Base-by-base conservation (phyloP, 2,797 vertebrate species). In the Glyptemys insculpta region DNA sequence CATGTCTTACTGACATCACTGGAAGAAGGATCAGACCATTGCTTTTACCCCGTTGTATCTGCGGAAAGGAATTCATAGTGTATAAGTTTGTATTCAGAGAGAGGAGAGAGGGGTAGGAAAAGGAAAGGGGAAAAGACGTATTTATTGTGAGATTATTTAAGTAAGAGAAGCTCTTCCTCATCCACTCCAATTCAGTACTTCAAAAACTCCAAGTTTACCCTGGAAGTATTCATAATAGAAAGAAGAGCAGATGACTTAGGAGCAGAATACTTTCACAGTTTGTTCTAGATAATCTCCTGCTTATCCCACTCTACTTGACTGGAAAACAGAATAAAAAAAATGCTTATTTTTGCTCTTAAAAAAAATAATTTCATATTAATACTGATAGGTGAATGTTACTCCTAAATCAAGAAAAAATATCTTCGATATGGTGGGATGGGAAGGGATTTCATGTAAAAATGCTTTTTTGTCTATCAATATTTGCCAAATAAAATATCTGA, bases 1-100 rank as follows among this genome's bases (percentile, higher is more conserved):
- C 23, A 29, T 50, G 47, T 82, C 2, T 0, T 4, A 0, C 0
- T 10, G 12, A 78, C n/a, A 29, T 44, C n/a, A n/a, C 4, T 44
- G 59, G 57, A 72, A 93, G 79, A 25, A n/a, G 31, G 3, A 16
- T 87, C 74, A 44, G 54, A 21, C 15, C 50, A 21, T 19, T 57
- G 14, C 31, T 2, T 31, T 12, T 80, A 57, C 25, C 79, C 23
- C 6, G 25, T 21, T 72, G 72, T 80, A 18, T 27, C 12, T 14
- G 37, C 16, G 56, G 23, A 50, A 93, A 83, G 52, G 50, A 89
- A 1, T 5, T 3, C 7, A 49, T 79, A 87, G 31, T 59, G 5
- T 5, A 29, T 3, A 16, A 0, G 0, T 0, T 47, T 84, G 68
- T 44, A 50, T 23, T 19, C 27, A 19, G 5, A 62, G 18, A 31